phyloP scores from a whole-genome alignment of 1,140 invertebrate genomes.

The Nasonia longicornis region DNA sequence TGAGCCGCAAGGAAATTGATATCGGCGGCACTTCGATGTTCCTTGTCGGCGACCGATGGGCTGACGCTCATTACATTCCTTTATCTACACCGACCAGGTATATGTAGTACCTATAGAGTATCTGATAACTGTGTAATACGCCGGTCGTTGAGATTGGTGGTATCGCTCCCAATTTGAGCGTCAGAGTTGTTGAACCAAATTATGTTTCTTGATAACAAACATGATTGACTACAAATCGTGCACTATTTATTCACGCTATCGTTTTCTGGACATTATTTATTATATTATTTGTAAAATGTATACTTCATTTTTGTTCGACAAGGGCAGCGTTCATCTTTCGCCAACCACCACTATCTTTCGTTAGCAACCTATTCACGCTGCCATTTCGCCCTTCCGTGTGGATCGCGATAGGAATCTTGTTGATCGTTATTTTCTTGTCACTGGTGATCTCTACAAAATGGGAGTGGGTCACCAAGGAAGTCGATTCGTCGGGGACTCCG shows the following conservation, averaged over 20 bases:
- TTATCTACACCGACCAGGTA: constrained; percentile 72
- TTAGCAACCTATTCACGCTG: constrained; percentile 74
- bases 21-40: constrained; percentile 76
- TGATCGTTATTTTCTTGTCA: not conserved
- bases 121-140: not conserved
- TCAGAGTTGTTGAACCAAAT: too few relatives aligned
- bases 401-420: constrained; percentile 62
- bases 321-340: constrained; percentile 76
- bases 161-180: too few relatives aligned
- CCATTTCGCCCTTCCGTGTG: constrained; percentile 74
- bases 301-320: not conserved
- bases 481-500: constrained; percentile 56
- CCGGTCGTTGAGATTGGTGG: too few relatives aligned
- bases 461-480: constrained; percentile 53
- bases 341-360: constrained; percentile 75
- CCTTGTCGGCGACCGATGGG: constrained; percentile 71
- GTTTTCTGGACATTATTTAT: too few relatives aligned
- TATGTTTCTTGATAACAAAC: too few relatives aligned
- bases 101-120: constrained; percentile 15
- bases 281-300: too few relatives aligned
- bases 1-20: constrained; percentile 72
- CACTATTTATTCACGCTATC: too few relatives aligned
- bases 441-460: constrained; percentile 29
- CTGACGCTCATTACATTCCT: constrained; percentile 73
- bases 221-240: too few relatives aligned